Base-by-base conservation (phyloP, 2,797 vertebrate genomes). In the Otolemur crassicaudatus region DNA sequence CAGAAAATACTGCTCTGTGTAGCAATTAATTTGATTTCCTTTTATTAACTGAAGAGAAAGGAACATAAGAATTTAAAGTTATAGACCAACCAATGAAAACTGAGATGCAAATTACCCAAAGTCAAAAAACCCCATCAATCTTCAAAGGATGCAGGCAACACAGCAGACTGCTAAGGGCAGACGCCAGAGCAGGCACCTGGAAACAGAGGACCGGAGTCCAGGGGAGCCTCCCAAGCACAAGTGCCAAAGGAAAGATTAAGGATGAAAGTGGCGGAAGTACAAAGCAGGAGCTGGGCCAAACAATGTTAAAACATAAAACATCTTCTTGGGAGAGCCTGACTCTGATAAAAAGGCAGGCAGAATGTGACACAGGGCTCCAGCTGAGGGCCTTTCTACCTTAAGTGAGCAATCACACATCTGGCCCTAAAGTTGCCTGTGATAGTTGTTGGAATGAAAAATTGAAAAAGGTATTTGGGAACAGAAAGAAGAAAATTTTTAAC, bases 31-130 rank as follows among this genome's bases (percentile, higher is more conserved):
- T 95, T 88, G 37, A 88, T 95, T 86, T 83, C 27, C 40, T 43
- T 86, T 89, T 94, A 95, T 92, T 97, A 92, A 75, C 31, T 76
- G n/a, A 86, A 91, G 37, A 19, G 27, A 92, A 73, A 91, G 29
- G 43, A 89, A 94, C 20, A 46, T 49, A 84, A 61, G 17, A 95
- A 95, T 93, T 90, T 94, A 94, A 86, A 89, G 96, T 49, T 91
- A 81, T 93, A 91, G 67, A 73, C 22, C 31, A 95, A 89, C 43
- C 14, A 89, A 61, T 17, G 72, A 91, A 95, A 92, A 90, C 13
- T 65, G 23, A 90, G 27, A 91, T 90, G 17, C 53, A 93, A 11
- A 84, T 91, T 91, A 96, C 80, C 89, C 86, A 94, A 94, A 94
- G 60, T 95, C 75, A 86, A 80, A 95, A 92, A 53, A 13, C 14